Conservation (phyloP, 2,113 vertebrate species). For the Megaceryle maxima region DNA sequence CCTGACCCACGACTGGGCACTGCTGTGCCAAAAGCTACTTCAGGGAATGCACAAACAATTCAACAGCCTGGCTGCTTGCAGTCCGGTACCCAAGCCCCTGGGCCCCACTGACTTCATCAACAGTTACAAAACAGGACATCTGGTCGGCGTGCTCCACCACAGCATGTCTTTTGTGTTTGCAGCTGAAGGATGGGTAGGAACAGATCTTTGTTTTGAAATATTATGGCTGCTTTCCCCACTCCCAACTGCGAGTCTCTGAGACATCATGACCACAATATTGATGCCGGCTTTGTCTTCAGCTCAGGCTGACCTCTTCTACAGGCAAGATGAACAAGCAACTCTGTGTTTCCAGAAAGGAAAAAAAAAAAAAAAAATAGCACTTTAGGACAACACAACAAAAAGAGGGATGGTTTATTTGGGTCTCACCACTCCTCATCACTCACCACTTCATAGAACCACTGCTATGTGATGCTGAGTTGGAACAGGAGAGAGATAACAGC, state of each 20-base stretch:
- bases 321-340: neutral
- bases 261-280: neutral
- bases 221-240: neutral
- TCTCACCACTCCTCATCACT: neutral
- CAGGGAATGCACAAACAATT: neutral
- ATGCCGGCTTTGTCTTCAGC: neutral
- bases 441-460: neutral
- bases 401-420: neutral
- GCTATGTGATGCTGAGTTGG: neutral
- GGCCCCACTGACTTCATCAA: neutral
- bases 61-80: neutral
- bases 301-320: neutral
- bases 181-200: neutral
- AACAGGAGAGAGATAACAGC: neutral
- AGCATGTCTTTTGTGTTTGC: neutral
- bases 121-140: neutral
- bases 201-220: neutral
- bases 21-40: neutral
- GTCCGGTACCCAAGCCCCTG: neutral
- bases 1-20: rapidly evolving
- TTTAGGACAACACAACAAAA: neutral
- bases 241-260: neutral
- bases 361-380: neutral
- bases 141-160: neutral
- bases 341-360: neutral